Percentiles rank a stretch among this genome's conserved stretches.
Conservation (phyloP, 2,888 invertebrate genomes). For the Platycnemis pennipes region DNA sequence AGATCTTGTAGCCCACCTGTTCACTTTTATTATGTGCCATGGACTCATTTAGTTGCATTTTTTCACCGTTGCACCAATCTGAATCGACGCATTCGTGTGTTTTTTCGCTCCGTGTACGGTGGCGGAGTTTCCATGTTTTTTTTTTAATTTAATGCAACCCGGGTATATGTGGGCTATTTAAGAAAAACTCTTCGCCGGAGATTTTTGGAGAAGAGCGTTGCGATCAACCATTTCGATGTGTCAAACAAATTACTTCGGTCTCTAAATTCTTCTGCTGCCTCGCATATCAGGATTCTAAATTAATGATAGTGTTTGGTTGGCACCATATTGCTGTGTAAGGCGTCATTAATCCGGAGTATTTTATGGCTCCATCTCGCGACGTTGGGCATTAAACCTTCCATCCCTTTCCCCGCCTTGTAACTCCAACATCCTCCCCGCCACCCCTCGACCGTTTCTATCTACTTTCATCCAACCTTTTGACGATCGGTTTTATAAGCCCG, state of each 20-base stretch:
- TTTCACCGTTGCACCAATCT: neutral
- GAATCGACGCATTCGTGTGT: neutral
- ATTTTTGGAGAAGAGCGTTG: neutral
- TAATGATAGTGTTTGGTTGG: slow-evolving; percentile 22
- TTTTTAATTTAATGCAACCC: neutral
- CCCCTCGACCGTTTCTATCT: neutral
- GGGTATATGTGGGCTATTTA: neutral
- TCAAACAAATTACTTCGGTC: neutral
- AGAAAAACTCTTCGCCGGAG: neutral
- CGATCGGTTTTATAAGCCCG: neutral
- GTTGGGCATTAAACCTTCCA: neutral
- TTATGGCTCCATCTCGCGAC: slow-evolving; percentile 27
- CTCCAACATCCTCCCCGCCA: neutral
- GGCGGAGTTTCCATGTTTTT: neutral
- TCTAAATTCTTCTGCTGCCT: neutral
- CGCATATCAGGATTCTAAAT: neutral
- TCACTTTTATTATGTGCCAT: neutral
- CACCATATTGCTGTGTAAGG: slow-evolving; percentile 39
- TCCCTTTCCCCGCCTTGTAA: neutral
- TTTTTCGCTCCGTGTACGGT: neutral
- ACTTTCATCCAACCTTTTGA: slow-evolving; percentile 1
- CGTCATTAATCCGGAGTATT: slow-evolving; percentile 28
- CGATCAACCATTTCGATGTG: slow-evolving; percentile 7
- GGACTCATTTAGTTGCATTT: neutral
- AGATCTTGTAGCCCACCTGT: neutral